Percentiles rank a stretch among this genome's conserved stretches.
phyloP scores from a whole-genome alignment of 2,888 invertebrate genomes.

The Hirtodrosophila cameraria region DNA sequence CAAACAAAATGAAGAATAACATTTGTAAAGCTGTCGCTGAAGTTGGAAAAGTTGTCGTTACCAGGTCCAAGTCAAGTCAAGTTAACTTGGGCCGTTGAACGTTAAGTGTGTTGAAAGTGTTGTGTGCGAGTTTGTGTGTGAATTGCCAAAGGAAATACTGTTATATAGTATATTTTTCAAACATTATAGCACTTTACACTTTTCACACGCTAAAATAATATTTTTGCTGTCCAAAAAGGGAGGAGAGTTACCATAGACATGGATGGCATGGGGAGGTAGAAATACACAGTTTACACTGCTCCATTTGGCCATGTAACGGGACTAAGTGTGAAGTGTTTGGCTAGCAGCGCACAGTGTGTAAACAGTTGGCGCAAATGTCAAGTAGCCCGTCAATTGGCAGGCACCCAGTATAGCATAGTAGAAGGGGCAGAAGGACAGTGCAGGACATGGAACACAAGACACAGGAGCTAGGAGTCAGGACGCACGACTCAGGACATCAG shows the following conservation, averaged over 20 bases:
- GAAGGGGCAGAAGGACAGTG: constrained; percentile 5
- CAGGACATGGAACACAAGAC: background rate
- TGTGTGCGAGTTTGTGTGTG: constrained; percentile 13
- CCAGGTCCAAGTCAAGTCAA: constrained; percentile 39
- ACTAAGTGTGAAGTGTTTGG: constrained; percentile 43
- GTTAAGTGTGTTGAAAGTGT: constrained; percentile 23
- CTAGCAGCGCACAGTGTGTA: constrained; percentile 54
- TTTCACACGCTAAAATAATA: constrained; percentile 79
- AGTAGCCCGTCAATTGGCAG: constrained; percentile 76
- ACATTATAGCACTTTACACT: constrained; percentile 78
- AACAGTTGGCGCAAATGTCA: constrained; percentile 73
- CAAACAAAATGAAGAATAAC: constrained; percentile 75
- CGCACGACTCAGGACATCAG: constrained; percentile 1
- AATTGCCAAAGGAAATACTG: constrained; percentile 29
- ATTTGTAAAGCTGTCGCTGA: constrained; percentile 58
- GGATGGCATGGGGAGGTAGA: constrained; percentile 2
- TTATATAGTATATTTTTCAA: constrained; percentile 64
- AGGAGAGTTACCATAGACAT: background rate
- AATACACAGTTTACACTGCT: constrained; percentile 34
- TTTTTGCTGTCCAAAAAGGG: constrained; percentile 48
- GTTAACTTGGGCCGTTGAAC: constrained; percentile 11
- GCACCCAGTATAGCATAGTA: constrained; percentile 19
- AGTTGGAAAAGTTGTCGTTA: constrained; percentile 47
- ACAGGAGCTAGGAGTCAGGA: background rate
- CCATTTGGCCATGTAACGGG: constrained; percentile 39